Evolutionary conservation across 2,113 vertebrate species (phyloP).

Genomic region (Epinephelus fuscoguttatus): DNA sequence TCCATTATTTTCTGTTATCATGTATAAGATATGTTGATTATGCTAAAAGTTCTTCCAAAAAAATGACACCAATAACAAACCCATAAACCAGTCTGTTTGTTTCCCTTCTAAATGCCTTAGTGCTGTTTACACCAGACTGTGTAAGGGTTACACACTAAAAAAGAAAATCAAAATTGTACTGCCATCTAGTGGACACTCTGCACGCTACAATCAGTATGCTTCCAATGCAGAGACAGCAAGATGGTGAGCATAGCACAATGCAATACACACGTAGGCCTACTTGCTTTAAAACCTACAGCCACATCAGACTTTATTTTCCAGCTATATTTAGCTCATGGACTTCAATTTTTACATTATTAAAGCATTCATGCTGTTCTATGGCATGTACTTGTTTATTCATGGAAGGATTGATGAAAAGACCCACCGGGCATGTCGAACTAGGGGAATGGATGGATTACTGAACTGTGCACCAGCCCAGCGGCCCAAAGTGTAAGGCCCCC

Average conservation of each 20-base stretch:
- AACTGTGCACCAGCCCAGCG: no score
- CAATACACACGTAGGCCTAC: neutral
- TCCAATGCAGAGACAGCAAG: neutral
- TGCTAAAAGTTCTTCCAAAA: neutral
- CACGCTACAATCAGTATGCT: neutral
- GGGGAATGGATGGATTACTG: no score
- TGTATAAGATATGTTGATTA: neutral
- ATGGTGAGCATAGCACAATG: neutral
- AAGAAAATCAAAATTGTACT: neutral
- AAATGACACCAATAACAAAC: neutral
- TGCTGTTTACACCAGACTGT: no score
- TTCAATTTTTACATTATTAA: no score
- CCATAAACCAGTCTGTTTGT: neutral
- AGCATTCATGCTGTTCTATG: no score
- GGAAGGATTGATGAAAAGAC: no score
- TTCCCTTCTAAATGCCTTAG: no score
- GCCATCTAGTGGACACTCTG: constrained; percentile 50
- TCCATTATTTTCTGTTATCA: neutral
- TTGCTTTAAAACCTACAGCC: neutral
- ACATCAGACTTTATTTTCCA: neutral
- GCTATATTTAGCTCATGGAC: neutral
- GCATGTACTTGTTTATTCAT: no score
- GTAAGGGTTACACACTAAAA: neutral
- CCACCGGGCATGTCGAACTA: no score
- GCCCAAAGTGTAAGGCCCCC: no score